phyloP scores from a whole-genome alignment of 2,113 vertebrate genomes.

The Chionomys nivalis region DNA sequence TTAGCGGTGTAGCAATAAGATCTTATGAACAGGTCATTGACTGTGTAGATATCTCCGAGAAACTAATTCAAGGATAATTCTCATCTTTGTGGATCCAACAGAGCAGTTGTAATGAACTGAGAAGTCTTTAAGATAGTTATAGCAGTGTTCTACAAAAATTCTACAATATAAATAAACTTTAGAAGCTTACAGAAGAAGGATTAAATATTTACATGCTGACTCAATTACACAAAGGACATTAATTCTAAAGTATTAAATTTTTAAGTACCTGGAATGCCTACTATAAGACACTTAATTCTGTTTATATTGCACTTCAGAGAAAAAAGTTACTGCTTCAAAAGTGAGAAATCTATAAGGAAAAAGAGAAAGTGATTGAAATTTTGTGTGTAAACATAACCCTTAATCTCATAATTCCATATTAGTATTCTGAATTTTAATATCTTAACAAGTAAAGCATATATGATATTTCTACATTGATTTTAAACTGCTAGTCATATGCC shows the following conservation, averaged over 20 bases:
- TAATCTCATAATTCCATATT: not conserved
- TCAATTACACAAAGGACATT: constrained; percentile 48
- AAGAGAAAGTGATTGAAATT: not conserved
- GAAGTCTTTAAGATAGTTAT: not conserved
- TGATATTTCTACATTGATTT: not conserved
- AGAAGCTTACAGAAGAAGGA: constrained; percentile 31
- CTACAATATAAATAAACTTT: not conserved
- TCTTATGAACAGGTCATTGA: not conserved
- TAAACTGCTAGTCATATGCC: not conserved
- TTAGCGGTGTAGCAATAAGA: not conserved
- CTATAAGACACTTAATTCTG: constrained; percentile 46
- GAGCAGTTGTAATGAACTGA: not conserved
- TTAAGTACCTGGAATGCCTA: constrained; percentile 56
- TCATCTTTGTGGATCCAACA: not conserved
- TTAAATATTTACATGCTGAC: constrained; percentile 73
- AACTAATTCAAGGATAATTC: not conserved
- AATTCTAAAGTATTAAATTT: constrained; percentile 72
- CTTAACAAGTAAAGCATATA: not conserved
- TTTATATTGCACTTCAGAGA: constrained; percentile 33
- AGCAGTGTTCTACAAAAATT: not conserved
- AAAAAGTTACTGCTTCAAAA: constrained; percentile 14
- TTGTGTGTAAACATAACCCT: not conserved
- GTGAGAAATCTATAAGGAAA: not conserved
- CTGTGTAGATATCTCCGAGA: not conserved
- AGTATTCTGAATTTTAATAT: not conserved